These are phyloP conservation scores for Bos indicus DNA, from an alignment of 2,113 vertebrate species.

Conservation along the genomic window DNA sequence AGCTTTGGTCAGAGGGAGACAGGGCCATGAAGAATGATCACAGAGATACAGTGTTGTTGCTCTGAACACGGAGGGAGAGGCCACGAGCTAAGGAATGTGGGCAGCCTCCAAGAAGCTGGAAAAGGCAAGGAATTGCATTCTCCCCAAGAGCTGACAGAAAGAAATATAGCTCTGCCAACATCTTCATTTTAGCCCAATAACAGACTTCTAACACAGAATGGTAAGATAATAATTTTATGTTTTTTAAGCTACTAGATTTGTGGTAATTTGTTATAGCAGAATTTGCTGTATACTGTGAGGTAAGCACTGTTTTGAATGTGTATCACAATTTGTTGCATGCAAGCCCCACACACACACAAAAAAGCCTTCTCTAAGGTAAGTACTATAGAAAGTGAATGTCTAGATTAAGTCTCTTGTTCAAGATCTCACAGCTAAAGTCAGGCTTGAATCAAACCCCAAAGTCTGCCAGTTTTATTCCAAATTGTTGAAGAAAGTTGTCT, in stretches of 20 bases:
- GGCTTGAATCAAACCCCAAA: background rate
- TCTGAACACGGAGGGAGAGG: background rate
- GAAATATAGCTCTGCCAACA: background rate
- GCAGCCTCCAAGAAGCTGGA: background rate
- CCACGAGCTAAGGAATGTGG: background rate
- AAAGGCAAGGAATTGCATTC: background rate
- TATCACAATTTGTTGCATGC: background rate
- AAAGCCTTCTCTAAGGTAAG: background rate
- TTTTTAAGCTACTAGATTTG: background rate
- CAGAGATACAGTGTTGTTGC: accelerated
- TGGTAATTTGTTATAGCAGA: background rate
- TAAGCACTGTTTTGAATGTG: background rate
- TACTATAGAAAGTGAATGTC: background rate
- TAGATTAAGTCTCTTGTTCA: background rate
- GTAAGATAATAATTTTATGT: background rate
- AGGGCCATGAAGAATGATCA: accelerated
- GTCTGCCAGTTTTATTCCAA: background rate
- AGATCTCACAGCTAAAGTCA: background rate
- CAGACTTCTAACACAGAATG: background rate
- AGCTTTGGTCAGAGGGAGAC: background rate
- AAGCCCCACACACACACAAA: background rate
- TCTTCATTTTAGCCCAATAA: background rate
- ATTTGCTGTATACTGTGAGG: background rate
- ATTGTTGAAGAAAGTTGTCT: background rate
- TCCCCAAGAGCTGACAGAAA: background rate